Percentiles rank a stretch among this genome's conserved stretches.
These are phyloP conservation scores for Orchesella flavescens DNA, from an alignment of 2,888 invertebrate genomes.

Conservation along the genomic window DNA sequence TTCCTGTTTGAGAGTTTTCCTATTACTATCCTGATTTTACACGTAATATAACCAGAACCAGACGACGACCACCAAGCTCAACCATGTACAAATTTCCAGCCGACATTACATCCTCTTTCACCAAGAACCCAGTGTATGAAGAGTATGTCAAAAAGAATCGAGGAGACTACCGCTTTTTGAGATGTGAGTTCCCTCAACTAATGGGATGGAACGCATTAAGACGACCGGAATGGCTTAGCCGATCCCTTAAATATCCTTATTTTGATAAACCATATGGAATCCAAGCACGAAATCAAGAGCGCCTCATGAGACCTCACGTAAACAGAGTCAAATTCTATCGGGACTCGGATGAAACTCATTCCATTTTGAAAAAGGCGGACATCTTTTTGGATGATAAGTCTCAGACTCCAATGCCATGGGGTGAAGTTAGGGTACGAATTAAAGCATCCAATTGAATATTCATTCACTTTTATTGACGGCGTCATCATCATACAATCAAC, in stretches of 20 bases:
- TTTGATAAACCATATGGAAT: constrained; percentile 33
- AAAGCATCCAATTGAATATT: not conserved
- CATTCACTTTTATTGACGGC: not conserved
- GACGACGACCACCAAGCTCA: too few species aligned
- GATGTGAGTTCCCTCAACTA: constrained; percentile 58
- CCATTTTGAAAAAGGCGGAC: constrained; percentile 20
- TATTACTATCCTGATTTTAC: too few species aligned
- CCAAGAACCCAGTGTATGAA: constrained; percentile 20
- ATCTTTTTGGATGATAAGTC: constrained; percentile 31
- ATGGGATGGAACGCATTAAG: constrained; percentile 55
- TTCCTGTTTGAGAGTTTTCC: too few species aligned
- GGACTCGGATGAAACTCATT: constrained; percentile 37
- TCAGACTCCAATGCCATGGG: constrained; percentile 24
- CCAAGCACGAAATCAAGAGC: constrained; percentile 24
- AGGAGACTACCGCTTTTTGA: constrained; percentile 34
- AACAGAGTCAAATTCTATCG: constrained; percentile 39
- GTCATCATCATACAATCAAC: not conserved
- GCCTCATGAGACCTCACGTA: constrained; percentile 44
- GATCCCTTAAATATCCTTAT: constrained; percentile 54
- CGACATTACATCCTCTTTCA: constrained; percentile 26
- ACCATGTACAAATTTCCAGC: constrained; percentile 40
- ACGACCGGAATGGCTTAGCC: constrained; percentile 36
- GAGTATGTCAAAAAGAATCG: constrained; percentile 42
- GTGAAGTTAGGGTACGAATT: constrained; percentile 42
- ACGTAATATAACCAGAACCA: too few species aligned